Evolutionary conservation across 2,113 vertebrate genomes (phyloP).

Genomic region (Propithecus coquereli): DNA sequence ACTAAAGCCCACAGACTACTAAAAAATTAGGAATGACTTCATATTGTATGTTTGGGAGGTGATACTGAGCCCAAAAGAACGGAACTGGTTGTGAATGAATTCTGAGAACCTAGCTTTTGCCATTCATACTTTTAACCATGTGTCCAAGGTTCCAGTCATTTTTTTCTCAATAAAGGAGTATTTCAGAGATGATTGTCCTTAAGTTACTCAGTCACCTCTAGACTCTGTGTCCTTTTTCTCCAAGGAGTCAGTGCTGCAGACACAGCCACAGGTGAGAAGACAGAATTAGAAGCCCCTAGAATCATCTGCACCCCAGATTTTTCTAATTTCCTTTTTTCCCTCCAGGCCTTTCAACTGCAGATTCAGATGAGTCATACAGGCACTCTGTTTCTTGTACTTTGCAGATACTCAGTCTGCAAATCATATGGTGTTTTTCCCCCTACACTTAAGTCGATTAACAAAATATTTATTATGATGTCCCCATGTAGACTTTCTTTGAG

Average conservation of each 20-base stretch:
- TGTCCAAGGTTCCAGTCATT: not conserved
- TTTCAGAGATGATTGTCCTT: not conserved
- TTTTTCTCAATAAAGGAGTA: not conserved
- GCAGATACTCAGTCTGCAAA: not conserved
- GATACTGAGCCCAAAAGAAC: not conserved
- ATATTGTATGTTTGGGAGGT: not conserved
- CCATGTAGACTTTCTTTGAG: not conserved
- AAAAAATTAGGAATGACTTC: not conserved
- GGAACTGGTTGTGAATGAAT: not conserved
- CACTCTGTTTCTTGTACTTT: not conserved
- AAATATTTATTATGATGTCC: not conserved
- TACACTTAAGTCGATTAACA: not conserved
- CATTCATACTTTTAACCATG: not conserved
- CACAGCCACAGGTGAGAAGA: not conserved
- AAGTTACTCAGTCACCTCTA: not conserved
- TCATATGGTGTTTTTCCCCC: not conserved
- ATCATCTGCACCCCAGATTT: not conserved
- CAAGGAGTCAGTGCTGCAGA: not conserved
- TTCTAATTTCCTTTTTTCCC: not conserved
- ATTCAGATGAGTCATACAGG: slow-evolving; percentile 3
- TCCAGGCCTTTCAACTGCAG: not conserved
- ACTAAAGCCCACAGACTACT: slow-evolving; percentile 51
- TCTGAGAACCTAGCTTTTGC: not conserved
- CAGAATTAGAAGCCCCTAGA: slow-evolving; percentile 10
- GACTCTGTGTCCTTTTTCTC: not conserved